Percentiles rank a stretch among this genome's conserved stretches.
Conservation (phyloP, 2,113 vertebrate genomes). For the Pristiophorus japonicus region DNA sequence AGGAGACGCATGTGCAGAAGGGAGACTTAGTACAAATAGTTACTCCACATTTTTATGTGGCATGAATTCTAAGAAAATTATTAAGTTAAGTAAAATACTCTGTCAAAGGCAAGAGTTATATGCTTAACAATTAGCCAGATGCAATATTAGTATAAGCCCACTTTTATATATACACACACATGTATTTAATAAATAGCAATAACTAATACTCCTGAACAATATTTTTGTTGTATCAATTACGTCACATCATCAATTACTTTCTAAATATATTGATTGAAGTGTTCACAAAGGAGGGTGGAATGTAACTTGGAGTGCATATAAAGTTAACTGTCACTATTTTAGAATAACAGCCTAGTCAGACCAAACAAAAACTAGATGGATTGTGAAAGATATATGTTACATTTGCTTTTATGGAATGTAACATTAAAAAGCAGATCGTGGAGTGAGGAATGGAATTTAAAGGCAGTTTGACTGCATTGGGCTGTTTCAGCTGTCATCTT, state of each 20-base stretch:
- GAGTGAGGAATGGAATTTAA: background rate
- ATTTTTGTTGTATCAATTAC: background rate
- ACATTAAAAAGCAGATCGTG: constrained; percentile 7
- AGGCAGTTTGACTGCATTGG: background rate
- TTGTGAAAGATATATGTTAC: background rate
- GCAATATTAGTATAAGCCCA: background rate
- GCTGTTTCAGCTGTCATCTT: background rate
- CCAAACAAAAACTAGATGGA: background rate
- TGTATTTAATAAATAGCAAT: background rate
- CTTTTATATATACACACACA: background rate
- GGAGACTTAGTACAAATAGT: no score
- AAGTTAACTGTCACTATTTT: background rate
- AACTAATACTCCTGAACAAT: background rate
- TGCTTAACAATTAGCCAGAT: background rate
- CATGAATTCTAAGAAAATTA: background rate
- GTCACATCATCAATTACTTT: background rate
- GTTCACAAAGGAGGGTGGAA: background rate
- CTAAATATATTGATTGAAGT: background rate
- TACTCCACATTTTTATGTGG: no score
- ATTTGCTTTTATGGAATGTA: background rate
- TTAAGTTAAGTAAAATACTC: background rate
- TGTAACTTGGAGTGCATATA: background rate
- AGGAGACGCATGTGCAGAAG: no score
- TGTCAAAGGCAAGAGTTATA: background rate
- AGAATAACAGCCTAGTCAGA: background rate